Percentiles rank a stretch among this genome's conserved stretches.
These are phyloP conservation scores for Apeltes quadracus DNA, from an alignment of 2,113 vertebrate genomes.

Conservation along the genomic window DNA sequence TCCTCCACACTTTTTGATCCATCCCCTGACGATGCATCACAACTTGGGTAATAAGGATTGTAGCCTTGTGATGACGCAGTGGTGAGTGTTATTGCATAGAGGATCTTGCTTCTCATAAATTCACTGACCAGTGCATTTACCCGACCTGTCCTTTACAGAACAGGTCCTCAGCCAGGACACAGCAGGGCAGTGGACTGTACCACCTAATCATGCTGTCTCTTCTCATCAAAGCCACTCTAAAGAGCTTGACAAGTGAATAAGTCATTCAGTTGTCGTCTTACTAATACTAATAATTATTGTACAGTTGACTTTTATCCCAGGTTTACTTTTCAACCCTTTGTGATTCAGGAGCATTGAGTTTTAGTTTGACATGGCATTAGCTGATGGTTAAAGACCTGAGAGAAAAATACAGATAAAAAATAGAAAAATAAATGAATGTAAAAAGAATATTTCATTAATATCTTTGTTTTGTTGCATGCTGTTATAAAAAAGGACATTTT, in stretches of 20 bases:
- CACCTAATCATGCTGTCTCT: neutral
- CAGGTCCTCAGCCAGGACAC: neutral
- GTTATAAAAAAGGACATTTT: neutral
- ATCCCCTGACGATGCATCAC: conserved; percentile 8
- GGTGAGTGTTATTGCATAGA: conserved; percentile 5
- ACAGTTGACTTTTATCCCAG: neutral
- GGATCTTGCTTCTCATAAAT: neutral
- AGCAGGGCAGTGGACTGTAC: neutral
- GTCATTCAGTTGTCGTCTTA: neutral
- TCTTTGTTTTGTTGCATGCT: neutral
- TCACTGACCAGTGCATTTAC: neutral
- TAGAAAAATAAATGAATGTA: neutral
- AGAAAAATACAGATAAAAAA: neutral
- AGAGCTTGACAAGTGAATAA: neutral
- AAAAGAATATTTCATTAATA: neutral
- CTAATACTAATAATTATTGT: neutral
- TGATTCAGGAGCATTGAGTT: neutral
- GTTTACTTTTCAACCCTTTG: neutral
- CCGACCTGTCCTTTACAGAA: conserved; percentile 7
- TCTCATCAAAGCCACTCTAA: neutral
- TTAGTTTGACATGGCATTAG: neutral
- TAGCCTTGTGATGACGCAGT: conserved; percentile 3
- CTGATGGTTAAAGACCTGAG: neutral
- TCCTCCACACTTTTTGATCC: conserved; percentile 22
- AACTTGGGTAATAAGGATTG: conserved; percentile 26